Conservation (phyloP, 2,113 vertebrate species). For the Strigops habroptila region DNA sequence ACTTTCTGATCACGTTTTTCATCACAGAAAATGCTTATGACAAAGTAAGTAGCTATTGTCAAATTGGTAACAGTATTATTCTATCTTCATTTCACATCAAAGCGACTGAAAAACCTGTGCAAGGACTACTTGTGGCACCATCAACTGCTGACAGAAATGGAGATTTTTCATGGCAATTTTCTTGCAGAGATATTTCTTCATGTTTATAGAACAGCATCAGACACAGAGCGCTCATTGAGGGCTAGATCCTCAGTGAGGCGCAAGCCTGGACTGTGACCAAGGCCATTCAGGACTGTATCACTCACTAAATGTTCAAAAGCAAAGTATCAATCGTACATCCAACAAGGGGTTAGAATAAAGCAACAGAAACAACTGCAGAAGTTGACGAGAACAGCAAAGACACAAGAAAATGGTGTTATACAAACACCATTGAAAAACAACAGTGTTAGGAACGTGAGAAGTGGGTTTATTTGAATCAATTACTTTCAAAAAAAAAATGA, state of each 20-base stretch:
- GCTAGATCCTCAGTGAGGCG: not conserved
- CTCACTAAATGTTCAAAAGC: not conserved
- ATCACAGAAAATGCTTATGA: not conserved
- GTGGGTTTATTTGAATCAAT: not conserved
- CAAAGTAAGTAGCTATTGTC: not conserved
- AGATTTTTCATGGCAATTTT: not conserved
- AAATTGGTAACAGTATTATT: rapidly evolving
- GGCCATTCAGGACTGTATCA: rapidly evolving
- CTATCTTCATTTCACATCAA: not conserved
- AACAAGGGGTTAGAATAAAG: not conserved
- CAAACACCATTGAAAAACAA: not conserved
- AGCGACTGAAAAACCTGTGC: not conserved
- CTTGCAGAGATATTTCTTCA: not conserved
- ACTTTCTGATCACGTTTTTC: not conserved
- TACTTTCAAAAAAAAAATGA: not conserved
- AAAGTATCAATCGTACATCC: not conserved
- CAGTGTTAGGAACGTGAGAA: not conserved
- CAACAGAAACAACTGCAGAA: not conserved
- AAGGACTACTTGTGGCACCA: rapidly evolving
- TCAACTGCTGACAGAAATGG: not conserved
- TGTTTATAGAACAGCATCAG: rapidly evolving
- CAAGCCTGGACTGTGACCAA: not conserved
- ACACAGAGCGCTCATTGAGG: rapidly evolving
- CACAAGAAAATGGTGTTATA: not conserved
- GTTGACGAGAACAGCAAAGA: not conserved